Evolutionary conservation across 2,113 vertebrate species (phyloP).

Genomic region (Anhinga rufa): DNA sequence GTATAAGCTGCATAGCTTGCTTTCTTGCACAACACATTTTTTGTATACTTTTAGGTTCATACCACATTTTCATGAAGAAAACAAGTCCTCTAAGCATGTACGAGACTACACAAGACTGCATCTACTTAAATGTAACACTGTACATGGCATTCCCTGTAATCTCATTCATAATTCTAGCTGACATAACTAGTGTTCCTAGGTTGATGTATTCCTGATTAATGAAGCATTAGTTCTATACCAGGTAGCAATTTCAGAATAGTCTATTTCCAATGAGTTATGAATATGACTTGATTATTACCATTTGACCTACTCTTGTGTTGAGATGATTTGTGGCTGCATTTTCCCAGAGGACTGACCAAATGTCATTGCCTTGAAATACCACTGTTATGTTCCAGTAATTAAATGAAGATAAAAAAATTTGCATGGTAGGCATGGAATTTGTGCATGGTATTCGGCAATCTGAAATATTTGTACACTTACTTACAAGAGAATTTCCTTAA

Average conservation of each 20-base stretch:
- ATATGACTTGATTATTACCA: constrained; percentile 42
- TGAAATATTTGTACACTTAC: background rate
- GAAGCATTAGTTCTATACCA: constrained; percentile 64
- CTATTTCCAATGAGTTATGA: constrained; percentile 37
- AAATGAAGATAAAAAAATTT: constrained; percentile 3
- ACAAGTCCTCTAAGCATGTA: background rate
- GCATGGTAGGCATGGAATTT: background rate
- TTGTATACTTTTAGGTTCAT: background rate
- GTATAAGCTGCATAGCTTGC: background rate
- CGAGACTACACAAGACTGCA: accelerated
- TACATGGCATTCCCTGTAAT: background rate
- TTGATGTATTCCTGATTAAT: constrained; percentile 57
- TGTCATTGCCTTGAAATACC: constrained; percentile 37
- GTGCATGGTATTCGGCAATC: background rate
- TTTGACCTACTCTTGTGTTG: constrained; percentile 33
- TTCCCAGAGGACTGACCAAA: constrained; percentile 24
- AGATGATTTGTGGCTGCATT: constrained; percentile 44
- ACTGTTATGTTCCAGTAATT: constrained; percentile 33
- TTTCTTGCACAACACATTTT: background rate
- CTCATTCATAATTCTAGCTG: constrained; percentile 21
- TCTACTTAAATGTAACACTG: background rate
- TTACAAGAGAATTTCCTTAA: background rate
- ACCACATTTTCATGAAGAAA: background rate
- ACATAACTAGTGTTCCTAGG: background rate
- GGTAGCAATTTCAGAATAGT: constrained; percentile 54